Base-by-base conservation (phyloP, 2,888 invertebrate genomes). In the Anaspis maculata region DNA sequence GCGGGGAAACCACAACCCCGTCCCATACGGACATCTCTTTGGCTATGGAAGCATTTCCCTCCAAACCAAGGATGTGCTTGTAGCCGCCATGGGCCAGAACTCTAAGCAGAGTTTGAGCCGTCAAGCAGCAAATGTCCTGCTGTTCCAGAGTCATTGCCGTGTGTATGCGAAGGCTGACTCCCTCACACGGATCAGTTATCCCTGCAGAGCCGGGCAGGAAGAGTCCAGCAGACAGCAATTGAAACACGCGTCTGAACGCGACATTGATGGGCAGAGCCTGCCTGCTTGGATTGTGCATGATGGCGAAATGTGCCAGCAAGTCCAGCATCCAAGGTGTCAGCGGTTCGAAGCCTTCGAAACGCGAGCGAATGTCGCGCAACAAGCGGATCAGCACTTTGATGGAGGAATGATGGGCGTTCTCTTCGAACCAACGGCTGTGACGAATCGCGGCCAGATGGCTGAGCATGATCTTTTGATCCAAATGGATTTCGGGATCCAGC, bases 341-440 rank as follows among this genome's bases (percentile, higher is more conserved):
- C 1, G 92, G 85, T 39, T 87, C 79, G 38, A 97, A 79, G 0
- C 95, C 95, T 42, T 85, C 78, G 68, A 92, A 96, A 10, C 97
- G 77, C 31, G 77, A 77, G 50, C 88, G 79, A 54, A 97, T 74
- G 69, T 97, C 97, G 41, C 94, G 78, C n/a, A 98, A 70, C 13
- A 98, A 73, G 2, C 97, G 79, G 48, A 97, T 94, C 9, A 98
- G 67, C 39, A 74, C 76, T 73, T 95, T 95, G 39, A 96, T 91
- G 13, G 91, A 91, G 3, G 95, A 94, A 64, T 96, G 95, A 60
- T 90, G 92, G 0, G 92, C 94, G 57, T 95, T 94, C 63, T 96
- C 96, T 59, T 96, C 96, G 62, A 96, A 96, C 97, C 97, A 98
- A 15, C 94, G 79, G 37, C 91, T 88, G 65, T 97, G 97, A 14